phyloP scores from a whole-genome alignment of 2,888 invertebrate species.

The Exephanes ischioxanthus region DNA sequence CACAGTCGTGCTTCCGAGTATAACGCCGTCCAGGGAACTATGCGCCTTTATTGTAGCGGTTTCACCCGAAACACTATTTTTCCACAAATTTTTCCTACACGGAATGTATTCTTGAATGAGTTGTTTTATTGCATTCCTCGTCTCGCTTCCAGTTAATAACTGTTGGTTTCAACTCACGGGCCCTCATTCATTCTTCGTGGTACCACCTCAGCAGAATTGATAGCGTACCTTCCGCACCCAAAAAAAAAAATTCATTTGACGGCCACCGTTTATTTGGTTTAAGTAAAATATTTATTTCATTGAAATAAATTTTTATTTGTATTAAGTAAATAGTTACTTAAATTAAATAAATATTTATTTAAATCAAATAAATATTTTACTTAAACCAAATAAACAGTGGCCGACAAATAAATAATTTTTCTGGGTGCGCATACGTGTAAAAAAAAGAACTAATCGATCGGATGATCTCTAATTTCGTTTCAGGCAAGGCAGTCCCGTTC shows the following conservation, averaged over 20 bases:
- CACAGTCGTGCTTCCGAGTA: slow-evolving; percentile 51
- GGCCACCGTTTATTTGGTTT: no score
- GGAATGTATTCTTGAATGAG: not conserved
- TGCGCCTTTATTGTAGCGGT: slow-evolving; percentile 63
- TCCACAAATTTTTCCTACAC: not conserved
- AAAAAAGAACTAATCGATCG: not conserved
- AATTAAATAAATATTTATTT: no score
- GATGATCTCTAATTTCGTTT: slow-evolving; percentile 74
- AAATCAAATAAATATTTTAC: no score
- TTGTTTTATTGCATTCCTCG: not conserved
- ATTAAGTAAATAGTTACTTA: no score
- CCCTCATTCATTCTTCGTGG: not conserved
- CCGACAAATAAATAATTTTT: no score
- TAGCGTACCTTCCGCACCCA: no score
- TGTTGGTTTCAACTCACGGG: not conserved
- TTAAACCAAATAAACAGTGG: no score
- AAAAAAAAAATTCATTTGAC: no score
- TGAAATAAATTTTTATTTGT: no score
- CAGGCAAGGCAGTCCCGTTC: slow-evolving; percentile 97
- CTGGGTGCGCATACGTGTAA: not conserved
- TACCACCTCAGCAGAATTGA: not conserved
- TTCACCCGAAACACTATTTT: slow-evolving; percentile 16
- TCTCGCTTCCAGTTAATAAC: not conserved
- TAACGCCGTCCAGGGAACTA: slow-evolving; percentile 66
- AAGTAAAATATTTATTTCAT: no score